Conservation (phyloP, 2,797 vertebrate species). For the Syndactyla subalaris region DNA sequence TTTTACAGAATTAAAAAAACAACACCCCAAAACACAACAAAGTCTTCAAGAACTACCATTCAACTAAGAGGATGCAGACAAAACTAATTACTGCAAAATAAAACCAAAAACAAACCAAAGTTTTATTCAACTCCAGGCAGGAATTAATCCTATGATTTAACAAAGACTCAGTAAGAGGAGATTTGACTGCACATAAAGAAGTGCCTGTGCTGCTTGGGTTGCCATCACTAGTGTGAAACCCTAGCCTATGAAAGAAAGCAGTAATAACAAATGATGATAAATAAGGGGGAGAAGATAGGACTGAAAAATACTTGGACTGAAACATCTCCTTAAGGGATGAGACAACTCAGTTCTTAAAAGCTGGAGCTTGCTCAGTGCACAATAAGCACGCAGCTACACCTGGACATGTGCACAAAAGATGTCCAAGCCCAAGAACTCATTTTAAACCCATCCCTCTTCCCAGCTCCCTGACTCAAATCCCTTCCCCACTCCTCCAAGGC, state of each 20-base stretch:
- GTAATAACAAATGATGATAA: not conserved
- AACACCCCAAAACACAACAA: not conserved
- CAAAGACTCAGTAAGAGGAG: not conserved
- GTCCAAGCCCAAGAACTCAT: not conserved
- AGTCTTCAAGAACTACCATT: slow-evolving; percentile 24
- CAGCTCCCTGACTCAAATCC: not conserved
- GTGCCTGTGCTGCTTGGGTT: not conserved
- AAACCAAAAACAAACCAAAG: not conserved
- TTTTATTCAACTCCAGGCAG: slow-evolving; percentile 15
- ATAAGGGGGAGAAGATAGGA: fast-evolving
- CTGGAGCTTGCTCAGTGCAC: not conserved
- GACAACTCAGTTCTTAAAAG: not conserved
- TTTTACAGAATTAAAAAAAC: not conserved
- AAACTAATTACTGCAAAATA: slow-evolving; percentile 35
- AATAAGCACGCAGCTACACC: not conserved
- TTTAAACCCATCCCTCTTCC: not conserved
- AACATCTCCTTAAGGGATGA: not conserved
- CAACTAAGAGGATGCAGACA: not conserved
- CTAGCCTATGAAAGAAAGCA: not conserved
- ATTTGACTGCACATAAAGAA: not conserved
- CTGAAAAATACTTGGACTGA: not conserved
- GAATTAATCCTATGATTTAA: not conserved
- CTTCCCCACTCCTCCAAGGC: not conserved
- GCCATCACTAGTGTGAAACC: not conserved
- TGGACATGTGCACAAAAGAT: fast-evolving